phyloP scores from a whole-genome alignment of 2,797 vertebrate genomes.

The Eurystomus glaucurus region DNA sequence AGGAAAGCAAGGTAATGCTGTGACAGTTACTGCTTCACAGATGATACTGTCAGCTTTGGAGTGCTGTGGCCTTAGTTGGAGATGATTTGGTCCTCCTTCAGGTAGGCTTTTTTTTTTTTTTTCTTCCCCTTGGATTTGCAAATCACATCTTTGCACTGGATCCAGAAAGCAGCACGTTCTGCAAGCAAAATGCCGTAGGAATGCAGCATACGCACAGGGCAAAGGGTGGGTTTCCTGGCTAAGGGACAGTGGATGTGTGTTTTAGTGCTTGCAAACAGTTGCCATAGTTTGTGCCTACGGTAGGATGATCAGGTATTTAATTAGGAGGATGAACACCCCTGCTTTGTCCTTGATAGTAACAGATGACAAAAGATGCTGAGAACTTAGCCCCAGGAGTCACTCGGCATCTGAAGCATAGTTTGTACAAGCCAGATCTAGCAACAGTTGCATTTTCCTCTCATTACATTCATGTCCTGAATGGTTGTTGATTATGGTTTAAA shows the following conservation, averaged over 20 bases:
- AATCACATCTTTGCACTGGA: background rate
- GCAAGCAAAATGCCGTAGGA: background rate
- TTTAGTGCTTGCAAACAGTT: background rate
- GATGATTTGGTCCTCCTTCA: background rate
- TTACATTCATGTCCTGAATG: accelerated
- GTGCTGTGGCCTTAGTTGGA: background rate
- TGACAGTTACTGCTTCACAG: background rate
- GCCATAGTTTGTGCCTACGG: background rate
- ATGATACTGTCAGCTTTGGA: background rate
- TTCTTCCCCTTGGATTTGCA: accelerated
- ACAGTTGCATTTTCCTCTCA: background rate
- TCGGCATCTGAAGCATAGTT: background rate
- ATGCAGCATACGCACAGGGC: accelerated
- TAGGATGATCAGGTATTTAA: background rate
- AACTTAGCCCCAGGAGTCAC: background rate
- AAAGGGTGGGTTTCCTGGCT: background rate
- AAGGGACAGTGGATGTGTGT: background rate
- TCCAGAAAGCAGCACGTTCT: background rate
- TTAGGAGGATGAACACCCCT: background rate
- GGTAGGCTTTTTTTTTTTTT: no score
- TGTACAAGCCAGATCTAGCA: background rate
- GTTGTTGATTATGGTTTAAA: background rate
- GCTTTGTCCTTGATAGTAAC: background rate
- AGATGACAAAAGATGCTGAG: background rate
- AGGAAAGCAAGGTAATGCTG: background rate